phyloP scores from a whole-genome alignment of 2,888 invertebrate species.

The Eupsilia transversa region DNA sequence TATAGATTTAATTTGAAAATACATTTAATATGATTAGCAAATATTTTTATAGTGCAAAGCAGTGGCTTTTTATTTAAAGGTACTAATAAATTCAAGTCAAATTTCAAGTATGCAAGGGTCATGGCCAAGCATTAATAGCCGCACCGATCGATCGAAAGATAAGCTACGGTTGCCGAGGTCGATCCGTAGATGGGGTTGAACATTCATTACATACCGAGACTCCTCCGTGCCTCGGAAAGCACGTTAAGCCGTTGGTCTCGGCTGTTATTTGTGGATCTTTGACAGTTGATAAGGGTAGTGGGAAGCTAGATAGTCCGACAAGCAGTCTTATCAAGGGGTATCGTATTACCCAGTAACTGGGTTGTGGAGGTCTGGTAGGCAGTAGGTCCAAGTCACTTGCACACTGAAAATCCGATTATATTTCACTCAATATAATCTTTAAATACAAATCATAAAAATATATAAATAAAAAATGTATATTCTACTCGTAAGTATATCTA shows the following conservation, averaged over 20 bases:
- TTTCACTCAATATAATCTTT: background rate
- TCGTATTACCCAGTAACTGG: background rate
- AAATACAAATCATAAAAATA: background rate
- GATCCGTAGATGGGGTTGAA: background rate
- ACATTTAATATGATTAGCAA: conserved; percentile 6
- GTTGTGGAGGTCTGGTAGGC: background rate
- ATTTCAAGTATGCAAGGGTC: background rate
- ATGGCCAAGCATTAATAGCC: no score
- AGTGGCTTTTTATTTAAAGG: no score
- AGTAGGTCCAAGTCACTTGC: background rate
- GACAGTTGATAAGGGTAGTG: background rate
- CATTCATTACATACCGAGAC: background rate
- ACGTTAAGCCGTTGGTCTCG: no score
- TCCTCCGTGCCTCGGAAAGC: background rate
- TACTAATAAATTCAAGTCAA: background rate
- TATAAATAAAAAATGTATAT: conserved; percentile 1
- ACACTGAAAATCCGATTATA: background rate
- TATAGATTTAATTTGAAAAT: conserved; percentile 10
- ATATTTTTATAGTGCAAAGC: background rate
- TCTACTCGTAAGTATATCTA: background rate
- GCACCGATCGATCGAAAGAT: background rate
- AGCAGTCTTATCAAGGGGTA: background rate
- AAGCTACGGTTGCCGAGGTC: background rate
- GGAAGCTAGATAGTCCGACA: background rate
- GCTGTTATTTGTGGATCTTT: background rate